These are phyloP conservation scores for Zelleria hepariella DNA, from an alignment of 2,888 invertebrate species.

Conservation along the genomic window DNA sequence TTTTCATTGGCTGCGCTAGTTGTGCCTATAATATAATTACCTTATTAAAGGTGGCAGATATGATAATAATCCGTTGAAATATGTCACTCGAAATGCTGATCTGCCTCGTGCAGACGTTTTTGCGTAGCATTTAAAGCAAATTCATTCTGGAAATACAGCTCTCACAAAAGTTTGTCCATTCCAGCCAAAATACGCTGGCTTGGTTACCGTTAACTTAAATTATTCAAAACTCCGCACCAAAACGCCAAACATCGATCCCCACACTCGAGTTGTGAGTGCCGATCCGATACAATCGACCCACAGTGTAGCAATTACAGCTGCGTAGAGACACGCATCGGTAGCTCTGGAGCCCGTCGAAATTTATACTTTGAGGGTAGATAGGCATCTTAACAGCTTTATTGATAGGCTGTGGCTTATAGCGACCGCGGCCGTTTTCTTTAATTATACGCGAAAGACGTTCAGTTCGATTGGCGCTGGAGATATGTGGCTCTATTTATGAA, in stretches of 20 bases:
- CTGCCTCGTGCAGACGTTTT: too few relatives aligned
- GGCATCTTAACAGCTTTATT: slow-evolving; percentile 43
- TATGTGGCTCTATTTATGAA: neutral
- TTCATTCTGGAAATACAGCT: too few relatives aligned
- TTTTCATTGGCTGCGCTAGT: too few relatives aligned
- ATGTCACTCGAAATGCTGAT: too few relatives aligned
- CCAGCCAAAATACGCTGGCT: too few relatives aligned
- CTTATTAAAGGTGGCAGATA: too few relatives aligned
- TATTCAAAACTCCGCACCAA: neutral
- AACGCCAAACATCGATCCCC: neutral
- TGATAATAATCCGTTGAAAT: too few relatives aligned
- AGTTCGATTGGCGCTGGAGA: neutral
- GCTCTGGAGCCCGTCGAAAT: slow-evolving; percentile 25
- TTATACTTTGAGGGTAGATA: slow-evolving; percentile 49
- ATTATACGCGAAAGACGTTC: slow-evolving; percentile 4
- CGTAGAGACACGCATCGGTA: slow-evolving; percentile 9
- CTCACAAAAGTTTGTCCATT: too few relatives aligned
- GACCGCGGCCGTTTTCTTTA: slow-evolving; percentile 9
- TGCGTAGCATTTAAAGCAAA: too few relatives aligned
- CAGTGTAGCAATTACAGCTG: neutral
- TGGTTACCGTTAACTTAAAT: neutral
- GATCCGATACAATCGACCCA: neutral
- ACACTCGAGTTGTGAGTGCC: neutral
- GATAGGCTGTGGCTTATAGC: slow-evolving; percentile 13
- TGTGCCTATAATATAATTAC: too few relatives aligned